Evolutionary conservation across 2,888 invertebrate genomes (phyloP).

Genomic region (Pristionchus mayeri): DNA sequence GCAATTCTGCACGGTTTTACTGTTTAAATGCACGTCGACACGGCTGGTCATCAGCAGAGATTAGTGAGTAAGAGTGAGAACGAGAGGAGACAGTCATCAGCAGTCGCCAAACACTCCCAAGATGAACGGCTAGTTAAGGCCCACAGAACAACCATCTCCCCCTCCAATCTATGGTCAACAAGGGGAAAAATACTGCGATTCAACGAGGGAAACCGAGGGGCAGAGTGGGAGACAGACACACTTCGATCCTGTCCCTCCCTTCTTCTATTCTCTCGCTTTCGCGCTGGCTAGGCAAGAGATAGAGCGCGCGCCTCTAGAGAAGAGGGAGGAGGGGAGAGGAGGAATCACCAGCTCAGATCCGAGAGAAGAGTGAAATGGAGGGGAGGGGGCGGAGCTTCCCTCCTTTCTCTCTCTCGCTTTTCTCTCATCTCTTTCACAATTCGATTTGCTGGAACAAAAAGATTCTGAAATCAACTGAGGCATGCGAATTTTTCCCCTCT

Average conservation of each 20-base stretch:
- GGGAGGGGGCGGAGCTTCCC: slow-evolving; percentile 42
- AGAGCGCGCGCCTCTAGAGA: slow-evolving; percentile 32
- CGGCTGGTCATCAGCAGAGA: slow-evolving; percentile 1
- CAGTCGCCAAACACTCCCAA: not conserved
- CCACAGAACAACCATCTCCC: not conserved
- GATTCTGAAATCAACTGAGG: slow-evolving; percentile 44
- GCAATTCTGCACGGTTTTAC: not conserved
- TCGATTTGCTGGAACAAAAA: slow-evolving; percentile 42
- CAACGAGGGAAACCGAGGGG: not conserved
- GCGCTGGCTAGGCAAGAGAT: slow-evolving; percentile 25
- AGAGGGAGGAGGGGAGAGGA: not conserved
- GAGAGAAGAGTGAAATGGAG: slow-evolving; percentile 42
- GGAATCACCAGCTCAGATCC: not conserved
- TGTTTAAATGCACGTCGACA: slow-evolving; percentile 16
- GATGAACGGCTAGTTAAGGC: slow-evolving; percentile 30
- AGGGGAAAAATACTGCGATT: not conserved
- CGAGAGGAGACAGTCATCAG: not conserved
- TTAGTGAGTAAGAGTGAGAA: not conserved
- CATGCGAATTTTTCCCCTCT: not conserved
- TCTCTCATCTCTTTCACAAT: slow-evolving; percentile 38
- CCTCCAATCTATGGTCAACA: not conserved
- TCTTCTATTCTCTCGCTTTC: slow-evolving; percentile 7
- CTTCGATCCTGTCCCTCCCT: slow-evolving; percentile 32
- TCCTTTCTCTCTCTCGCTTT: not conserved
- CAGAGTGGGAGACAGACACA: not conserved